Percentiles rank a stretch among this genome's conserved stretches.
Evolutionary conservation across 2,797 vertebrate species (phyloP).

Genomic region (Diglossa cyanea): DNA sequence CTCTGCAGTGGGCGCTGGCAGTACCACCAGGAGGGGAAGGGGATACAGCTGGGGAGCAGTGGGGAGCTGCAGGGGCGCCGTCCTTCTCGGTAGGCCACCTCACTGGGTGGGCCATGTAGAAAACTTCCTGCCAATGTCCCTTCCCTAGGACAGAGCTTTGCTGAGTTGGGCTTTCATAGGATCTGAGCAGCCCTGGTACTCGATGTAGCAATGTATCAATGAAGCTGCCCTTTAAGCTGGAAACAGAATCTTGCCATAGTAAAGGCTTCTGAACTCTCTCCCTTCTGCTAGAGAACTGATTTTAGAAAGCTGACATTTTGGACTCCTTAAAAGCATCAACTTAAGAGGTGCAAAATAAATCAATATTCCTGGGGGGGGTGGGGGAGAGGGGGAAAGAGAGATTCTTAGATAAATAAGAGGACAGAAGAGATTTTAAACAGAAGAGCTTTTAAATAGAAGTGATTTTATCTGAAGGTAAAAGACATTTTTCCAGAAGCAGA

Average conservation of each 20-base stretch:
- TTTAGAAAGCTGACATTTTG: background rate
- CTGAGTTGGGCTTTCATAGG: background rate
- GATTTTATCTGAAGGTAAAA: background rate
- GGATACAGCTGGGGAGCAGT: background rate
- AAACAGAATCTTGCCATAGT: background rate
- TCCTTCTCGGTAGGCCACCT: background rate
- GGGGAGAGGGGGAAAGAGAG: accelerated
- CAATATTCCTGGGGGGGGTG: background rate
- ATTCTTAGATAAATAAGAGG: background rate
- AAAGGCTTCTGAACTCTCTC: background rate
- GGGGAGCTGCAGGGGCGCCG: background rate
- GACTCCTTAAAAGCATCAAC: background rate
- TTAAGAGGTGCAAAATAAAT: background rate
- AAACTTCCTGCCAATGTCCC: background rate
- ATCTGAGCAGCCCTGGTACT: background rate
- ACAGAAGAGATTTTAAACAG: background rate
- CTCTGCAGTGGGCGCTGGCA: accelerated
- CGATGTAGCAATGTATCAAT: background rate
- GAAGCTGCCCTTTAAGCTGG: background rate
- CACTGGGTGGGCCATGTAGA: background rate
- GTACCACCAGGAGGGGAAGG: background rate
- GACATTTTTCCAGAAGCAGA: background rate
- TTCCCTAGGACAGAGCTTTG: background rate
- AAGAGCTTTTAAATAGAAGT: background rate
- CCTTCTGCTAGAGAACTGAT: background rate